Evolutionary conservation across 2,797 vertebrate genomes (phyloP).

Genomic region (Acridotheres tristis): DNA sequence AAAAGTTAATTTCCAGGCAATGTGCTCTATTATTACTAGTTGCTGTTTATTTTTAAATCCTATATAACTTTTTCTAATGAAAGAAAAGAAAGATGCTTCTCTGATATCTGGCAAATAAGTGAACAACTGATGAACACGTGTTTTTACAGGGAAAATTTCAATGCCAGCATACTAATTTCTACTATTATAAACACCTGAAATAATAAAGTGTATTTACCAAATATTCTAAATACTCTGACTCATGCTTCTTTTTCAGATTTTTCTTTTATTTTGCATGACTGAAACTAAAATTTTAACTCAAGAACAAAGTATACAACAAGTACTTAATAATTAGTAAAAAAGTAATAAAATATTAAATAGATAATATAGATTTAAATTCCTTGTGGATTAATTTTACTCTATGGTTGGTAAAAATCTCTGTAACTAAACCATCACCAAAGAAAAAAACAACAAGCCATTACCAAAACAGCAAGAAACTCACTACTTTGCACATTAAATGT

Average conservation of each 20-base stretch:
- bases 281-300: neutral
- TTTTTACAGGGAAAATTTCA: neutral
- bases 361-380: neutral
- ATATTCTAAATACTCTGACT: neutral
- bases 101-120: neutral
- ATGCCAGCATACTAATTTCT: neutral
- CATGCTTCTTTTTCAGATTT: neutral
- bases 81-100: neutral
- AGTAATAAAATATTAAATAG: neutral
- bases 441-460: neutral
- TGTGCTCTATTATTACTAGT: neutral
- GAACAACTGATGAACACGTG: neutral
- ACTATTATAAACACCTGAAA: neutral
- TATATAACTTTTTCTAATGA: neutral
- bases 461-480: neutral
- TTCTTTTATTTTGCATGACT: neutral
- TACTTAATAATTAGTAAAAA: neutral
- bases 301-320: neutral
- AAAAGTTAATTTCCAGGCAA: neutral
- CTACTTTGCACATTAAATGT: neutral
- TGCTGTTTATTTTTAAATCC: neutral
- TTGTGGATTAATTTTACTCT: neutral
- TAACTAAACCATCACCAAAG: neutral
- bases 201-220: neutral
- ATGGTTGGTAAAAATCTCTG: neutral